A percentile compares a stretch with the other conserved stretches of the same genome.
phyloP scores from a whole-genome alignment of 2,797 vertebrate genomes.

The Hafferia zeledoni region DNA sequence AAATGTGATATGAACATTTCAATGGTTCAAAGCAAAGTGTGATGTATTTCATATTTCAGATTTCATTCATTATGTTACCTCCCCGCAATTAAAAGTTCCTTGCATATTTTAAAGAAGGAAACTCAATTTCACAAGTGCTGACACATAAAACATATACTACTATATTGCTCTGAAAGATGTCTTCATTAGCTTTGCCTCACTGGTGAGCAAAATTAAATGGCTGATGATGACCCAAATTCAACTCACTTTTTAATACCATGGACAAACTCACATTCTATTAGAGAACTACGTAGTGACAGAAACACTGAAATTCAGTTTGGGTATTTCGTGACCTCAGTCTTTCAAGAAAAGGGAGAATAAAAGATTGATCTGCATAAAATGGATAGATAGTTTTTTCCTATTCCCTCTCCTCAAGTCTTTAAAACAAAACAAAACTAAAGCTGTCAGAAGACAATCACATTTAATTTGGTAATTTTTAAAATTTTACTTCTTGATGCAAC shows the following conservation, averaged over 20 bases:
- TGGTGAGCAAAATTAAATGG: not conserved
- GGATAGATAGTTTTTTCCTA: not conserved
- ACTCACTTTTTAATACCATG: not conserved
- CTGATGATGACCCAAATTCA: conserved; percentile 10
- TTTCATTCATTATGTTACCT: not conserved
- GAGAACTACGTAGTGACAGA: not conserved
- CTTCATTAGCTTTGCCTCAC: conserved; percentile 5
- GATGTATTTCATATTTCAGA: not conserved
- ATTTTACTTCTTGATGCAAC: not conserved
- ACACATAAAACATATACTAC: not conserved
- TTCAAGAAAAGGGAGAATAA: not conserved
- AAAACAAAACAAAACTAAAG: not conserved
- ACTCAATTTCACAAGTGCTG: not conserved
- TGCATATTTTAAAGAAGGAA: not conserved
- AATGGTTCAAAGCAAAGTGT: not conserved
- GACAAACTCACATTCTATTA: not conserved
- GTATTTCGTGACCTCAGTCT: not conserved
- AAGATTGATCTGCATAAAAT: not conserved
- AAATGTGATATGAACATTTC: not conserved
- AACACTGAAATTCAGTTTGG: not conserved
- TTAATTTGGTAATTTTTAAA: not conserved
- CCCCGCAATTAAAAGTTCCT: not conserved
- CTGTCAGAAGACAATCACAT: not conserved
- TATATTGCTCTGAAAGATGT: not conserved
- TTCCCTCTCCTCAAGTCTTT: not conserved